Base-by-base conservation (phyloP, 2,888 invertebrate genomes). In the Steinernema carpocapsae region DNA sequence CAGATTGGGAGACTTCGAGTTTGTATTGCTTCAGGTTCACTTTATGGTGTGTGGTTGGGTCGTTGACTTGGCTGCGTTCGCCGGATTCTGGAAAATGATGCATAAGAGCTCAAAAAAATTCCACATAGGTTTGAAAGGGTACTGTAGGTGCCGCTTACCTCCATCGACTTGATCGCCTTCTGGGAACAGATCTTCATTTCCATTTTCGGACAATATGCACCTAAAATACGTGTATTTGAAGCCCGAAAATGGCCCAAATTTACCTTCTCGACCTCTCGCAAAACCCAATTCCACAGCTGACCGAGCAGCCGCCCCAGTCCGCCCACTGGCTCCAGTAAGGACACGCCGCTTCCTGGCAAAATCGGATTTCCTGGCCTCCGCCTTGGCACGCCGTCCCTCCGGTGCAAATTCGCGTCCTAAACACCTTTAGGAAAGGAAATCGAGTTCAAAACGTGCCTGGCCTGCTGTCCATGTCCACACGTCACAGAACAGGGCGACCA, bases 231-330 rank as follows among this genome's bases (percentile, higher is more conserved):
- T 14, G 17, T 17, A 48, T 6, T 3, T 10, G 10, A 37, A 37
- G 37, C 10, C 37, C 37, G 37, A 37, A 37, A 37, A 37, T 37
- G 4, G 10, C 37, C 3, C 3, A 14, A n/a, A 51, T 56, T 45
- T 64, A 80, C 75, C 74, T 72, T 45, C 80, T 37, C 0, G 45
- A 43, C 17, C 80, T 42, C 51, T 82, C 79, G 29, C 78, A 78
- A 32, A 72, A 72, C 43, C 80, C 80, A 12, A 73, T 43, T 45
- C 80, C 80, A 48, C 80, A 80, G 12, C 77, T 75, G n/a, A 77
- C 80, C 10, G 77, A 76, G 51, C 79, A 79, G 17, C 79, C 79
- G 29, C 82, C 75, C 80, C 80, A 80, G 59, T 80, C 80, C 24
- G 74, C 59, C 80, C 80, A 80, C 24, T 75, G 73, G 37, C 76